Percentiles rank a stretch among this genome's conserved stretches.
Conservation (phyloP, 2,888 invertebrate genomes). For the Agonopterix arenella region DNA sequence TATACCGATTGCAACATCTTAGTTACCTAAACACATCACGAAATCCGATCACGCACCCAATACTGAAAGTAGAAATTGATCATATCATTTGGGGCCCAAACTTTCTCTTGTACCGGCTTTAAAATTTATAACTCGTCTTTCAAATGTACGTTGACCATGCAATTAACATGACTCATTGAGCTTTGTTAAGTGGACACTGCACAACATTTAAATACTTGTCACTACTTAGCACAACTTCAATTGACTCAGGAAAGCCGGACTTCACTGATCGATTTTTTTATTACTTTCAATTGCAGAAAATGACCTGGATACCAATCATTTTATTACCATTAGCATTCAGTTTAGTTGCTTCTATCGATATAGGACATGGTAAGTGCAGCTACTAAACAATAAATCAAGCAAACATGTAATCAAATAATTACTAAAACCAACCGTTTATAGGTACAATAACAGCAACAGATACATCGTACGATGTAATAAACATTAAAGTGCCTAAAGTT, state of each 20-base stretch:
- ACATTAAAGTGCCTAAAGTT: constrained; percentile 45
- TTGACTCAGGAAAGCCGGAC: constrained; percentile 46
- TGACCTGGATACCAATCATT: constrained; percentile 21
- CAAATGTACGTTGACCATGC: constrained; percentile 40
- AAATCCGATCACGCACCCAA: constrained; percentile 35
- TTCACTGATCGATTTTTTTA: constrained; percentile 25
- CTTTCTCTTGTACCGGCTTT: constrained; percentile 64
- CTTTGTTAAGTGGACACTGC: constrained; percentile 32
- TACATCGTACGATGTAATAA: constrained; percentile 42
- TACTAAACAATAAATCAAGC: neutral
- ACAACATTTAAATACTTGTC: constrained; percentile 59
- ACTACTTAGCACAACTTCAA: constrained; percentile 48
- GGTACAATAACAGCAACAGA: constrained; percentile 20
- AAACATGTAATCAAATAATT: neutral
- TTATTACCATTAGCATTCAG: constrained; percentile 22
- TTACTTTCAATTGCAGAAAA: constrained; percentile 19
- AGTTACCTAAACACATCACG: neutral
- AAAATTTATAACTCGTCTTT: constrained; percentile 73
- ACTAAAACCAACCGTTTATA: constrained; percentile 6
- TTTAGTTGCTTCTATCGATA: constrained; percentile 14
- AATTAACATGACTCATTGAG: constrained; percentile 50
- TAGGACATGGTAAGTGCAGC: constrained; percentile 14
- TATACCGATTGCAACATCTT: too few relatives aligned
- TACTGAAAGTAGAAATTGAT: constrained; percentile 47
- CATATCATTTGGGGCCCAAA: constrained; percentile 38